A percentile compares a stretch with the other conserved stretches of the same genome.
Conservation (phyloP, 2,888 invertebrate species). For the Platycheirus albimanus region DNA sequence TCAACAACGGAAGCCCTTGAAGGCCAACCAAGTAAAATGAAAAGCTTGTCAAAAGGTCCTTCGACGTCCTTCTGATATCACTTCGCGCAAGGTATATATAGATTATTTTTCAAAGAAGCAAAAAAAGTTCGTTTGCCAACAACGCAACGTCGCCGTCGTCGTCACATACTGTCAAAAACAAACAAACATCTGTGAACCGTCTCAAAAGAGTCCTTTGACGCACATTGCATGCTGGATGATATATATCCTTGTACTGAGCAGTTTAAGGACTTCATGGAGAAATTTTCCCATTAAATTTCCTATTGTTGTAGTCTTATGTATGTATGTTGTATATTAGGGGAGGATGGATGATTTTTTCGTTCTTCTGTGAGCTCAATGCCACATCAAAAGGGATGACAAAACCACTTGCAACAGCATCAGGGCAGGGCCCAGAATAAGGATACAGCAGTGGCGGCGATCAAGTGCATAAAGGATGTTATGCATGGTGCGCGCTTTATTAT, state of each 20-base stretch:
- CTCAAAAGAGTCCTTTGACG: slow-evolving; percentile 53
- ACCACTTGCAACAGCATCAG: slow-evolving; percentile 75
- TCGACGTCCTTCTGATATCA: slow-evolving; percentile 53
- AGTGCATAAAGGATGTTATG: slow-evolving; percentile 68
- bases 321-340: slow-evolving; percentile 58
- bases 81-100: slow-evolving; percentile 42
- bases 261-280: slow-evolving; percentile 66
- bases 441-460: slow-evolving; percentile 62
- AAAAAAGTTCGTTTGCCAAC: slow-evolving; percentile 5
- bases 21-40: slow-evolving; percentile 42
- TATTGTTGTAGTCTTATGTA: slow-evolving; percentile 63
- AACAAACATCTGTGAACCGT: slow-evolving; percentile 73
- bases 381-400: slow-evolving; percentile 76
- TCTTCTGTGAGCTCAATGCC: slow-evolving; percentile 34
- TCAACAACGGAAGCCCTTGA: slow-evolving; percentile 65
- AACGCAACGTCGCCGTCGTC: not conserved
- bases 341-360: slow-evolving; percentile 25
- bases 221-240: slow-evolving; percentile 24
- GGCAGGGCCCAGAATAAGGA: not conserved
- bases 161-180: slow-evolving; percentile 71
- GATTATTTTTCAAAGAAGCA: slow-evolving; percentile 37
- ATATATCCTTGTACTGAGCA: slow-evolving; percentile 41
- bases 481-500: slow-evolving; percentile 67
- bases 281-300: slow-evolving; percentile 74
- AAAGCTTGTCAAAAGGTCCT: slow-evolving; percentile 69